phyloP scores from a whole-genome alignment of 2,888 invertebrate genomes.

The Trisateles emortualis region DNA sequence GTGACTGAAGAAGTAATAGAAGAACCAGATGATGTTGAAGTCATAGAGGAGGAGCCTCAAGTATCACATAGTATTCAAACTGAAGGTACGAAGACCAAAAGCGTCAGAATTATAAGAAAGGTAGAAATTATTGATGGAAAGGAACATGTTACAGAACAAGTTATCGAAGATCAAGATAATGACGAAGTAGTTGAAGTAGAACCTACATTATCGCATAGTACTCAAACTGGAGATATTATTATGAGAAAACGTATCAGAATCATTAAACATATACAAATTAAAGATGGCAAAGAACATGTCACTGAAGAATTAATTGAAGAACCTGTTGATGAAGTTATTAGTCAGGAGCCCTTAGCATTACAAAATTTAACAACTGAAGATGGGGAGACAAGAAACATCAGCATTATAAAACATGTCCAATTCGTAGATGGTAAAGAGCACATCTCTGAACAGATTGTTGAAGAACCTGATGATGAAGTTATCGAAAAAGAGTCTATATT shows the following conservation, averaged over 20 bases:
- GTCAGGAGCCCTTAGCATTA: neutral
- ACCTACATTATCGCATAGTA: conserved; percentile 70
- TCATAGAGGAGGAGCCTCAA: conserved; percentile 88
- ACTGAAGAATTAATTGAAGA: conserved; percentile 95
- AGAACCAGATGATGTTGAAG: conserved; percentile 93
- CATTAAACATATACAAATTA: conserved; percentile 71
- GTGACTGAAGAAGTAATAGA: conserved; percentile 94
- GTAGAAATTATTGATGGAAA: conserved; percentile 92
- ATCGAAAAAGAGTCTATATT: conserved; percentile 87
- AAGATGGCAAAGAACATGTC: conserved; percentile 93
- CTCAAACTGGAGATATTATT: neutral
- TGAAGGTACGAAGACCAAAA: conserved; percentile 68
- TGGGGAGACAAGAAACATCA: conserved; percentile 16
- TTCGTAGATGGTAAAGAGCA: conserved; percentile 92
- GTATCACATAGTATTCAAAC: conserved; percentile 62
- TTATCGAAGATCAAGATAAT: conserved; percentile 91
- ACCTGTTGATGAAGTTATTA: conserved; percentile 90
- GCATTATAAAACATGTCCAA: conserved; percentile 84
- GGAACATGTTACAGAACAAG: conserved; percentile 92
- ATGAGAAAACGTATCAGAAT: conserved; percentile 1
- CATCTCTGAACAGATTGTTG: conserved; percentile 91
- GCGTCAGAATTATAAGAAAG: conserved; percentile 89
- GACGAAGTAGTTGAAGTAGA: conserved; percentile 79
- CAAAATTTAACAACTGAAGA: neutral
- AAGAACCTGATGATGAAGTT: conserved; percentile 72